Evolutionary conservation across 2,797 vertebrate species (phyloP).

Genomic region (Cossypha heuglini): DNA sequence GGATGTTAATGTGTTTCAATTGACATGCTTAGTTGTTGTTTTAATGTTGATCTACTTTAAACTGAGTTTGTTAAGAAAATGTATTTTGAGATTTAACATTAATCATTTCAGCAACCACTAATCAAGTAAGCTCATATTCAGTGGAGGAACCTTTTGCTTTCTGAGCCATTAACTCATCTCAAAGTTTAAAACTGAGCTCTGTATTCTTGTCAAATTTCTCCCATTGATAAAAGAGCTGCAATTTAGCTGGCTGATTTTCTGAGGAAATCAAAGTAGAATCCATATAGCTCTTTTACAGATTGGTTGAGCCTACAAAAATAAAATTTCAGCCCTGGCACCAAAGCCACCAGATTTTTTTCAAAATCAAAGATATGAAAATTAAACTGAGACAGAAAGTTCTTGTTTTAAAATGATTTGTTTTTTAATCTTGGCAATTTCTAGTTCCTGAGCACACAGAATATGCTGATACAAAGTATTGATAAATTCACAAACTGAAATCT

Average conservation of each 20-base stretch:
- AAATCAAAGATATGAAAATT: not conserved
- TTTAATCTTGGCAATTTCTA: not conserved
- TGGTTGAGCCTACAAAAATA: not conserved
- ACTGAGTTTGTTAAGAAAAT: not conserved
- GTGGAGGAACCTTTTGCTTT: not conserved
- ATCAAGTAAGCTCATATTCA: not conserved
- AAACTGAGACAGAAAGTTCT: not conserved
- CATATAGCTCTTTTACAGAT: not conserved
- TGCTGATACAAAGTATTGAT: not conserved
- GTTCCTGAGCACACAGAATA: not conserved
- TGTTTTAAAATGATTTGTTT: accelerated
- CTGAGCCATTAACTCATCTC: not conserved
- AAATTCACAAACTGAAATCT: not conserved
- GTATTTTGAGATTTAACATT: not conserved
- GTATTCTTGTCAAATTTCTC: not conserved
- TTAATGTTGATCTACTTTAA: not conserved
- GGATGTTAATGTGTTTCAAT: constrained; percentile 21
- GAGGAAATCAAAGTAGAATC: not conserved
- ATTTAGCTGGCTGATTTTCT: not conserved
- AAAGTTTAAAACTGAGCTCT: not conserved
- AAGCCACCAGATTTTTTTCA: not conserved
- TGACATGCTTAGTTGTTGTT: not conserved
- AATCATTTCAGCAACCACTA: not conserved
- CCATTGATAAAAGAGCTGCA: not conserved
- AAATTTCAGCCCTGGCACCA: not conserved